Conservation (phyloP, 2,888 invertebrate species). For the Drosophila anomalipes region DNA sequence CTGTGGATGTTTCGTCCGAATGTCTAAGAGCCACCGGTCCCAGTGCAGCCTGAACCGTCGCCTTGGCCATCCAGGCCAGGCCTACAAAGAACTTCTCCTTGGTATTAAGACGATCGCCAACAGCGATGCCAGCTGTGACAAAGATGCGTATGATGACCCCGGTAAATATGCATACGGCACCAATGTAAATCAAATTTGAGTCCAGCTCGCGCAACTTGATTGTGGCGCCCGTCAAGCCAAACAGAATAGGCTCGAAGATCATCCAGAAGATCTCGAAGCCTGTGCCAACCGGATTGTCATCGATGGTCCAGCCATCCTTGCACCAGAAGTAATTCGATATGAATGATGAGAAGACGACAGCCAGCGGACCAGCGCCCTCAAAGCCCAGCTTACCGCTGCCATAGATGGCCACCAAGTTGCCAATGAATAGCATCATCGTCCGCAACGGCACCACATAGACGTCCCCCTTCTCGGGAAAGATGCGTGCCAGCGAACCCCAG, state of each 20-base stretch:
- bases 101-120: constrained; percentile 92
- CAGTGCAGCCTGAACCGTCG: constrained; percentile 97
- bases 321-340: constrained; percentile 93
- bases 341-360: constrained; percentile 93
- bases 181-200: constrained; percentile 89
- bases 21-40: constrained; percentile 91
- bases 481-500: constrained; percentile 93
- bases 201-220: constrained; percentile 92
- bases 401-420: constrained; percentile 93
- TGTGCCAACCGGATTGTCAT: constrained; percentile 94
- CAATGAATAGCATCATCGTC: constrained; percentile 91
- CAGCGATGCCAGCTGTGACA: constrained; percentile 89
- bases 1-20: constrained; percentile 85
- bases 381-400: constrained; percentile 93
- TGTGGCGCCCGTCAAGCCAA: constrained; percentile 96
- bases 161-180: constrained; percentile 89
- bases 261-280: constrained; percentile 97
- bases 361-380: constrained; percentile 91
- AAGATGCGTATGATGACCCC: constrained; percentile 89
- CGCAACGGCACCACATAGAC: constrained; percentile 92
- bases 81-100: constrained; percentile 97
- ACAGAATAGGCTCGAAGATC: constrained; percentile 97
- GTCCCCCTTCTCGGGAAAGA: constrained; percentile 93
- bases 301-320: constrained; percentile 93
- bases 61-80: constrained; percentile 97